Base-by-base conservation (phyloP, 2,797 vertebrate species). In the Picus viridis region DNA sequence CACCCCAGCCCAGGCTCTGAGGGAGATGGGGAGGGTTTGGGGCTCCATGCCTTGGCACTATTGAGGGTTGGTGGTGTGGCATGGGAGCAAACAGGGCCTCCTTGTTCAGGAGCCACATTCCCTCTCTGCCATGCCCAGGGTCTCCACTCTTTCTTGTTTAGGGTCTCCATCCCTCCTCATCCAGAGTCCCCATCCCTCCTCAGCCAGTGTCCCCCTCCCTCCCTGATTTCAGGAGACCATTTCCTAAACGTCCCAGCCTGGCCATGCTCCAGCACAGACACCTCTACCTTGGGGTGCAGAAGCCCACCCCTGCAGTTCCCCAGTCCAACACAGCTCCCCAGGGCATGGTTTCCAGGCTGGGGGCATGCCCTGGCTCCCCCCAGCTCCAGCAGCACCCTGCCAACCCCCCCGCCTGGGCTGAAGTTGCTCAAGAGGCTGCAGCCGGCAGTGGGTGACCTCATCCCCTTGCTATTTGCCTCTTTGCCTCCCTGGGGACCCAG, bases 341-440 rank as follows among this genome's bases (percentile, higher is more conserved):
- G 20, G 3, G 7, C 23, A 5, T 7, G 4, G 7, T 19, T 8
- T 39, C 29, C 3, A 15, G 12, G 36, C 7, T 6, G 12, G 59
- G 7, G 32, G 2, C 47, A 56, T 30, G 2, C 0, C 47, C 18
- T 17, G 49, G 4, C 1, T 7, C 23, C 9, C 32, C 36, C 7
- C 3, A 0, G 47, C 41, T 34, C 51, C 27, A 2, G 29, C 53
- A 17, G 5, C 0, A 2, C 63, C 36, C 54, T 30, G 16, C 26
- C 58, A 64, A 6, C 30, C 88, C 39, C 1, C 7, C 29, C 0
- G 24, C 23, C 81, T 1, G 30, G 12, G 43, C 45, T 53, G 70
- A 69, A 26, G 59, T 91, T 92, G 90, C 94, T 92, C 93, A 91
- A 93, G 91, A 90, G 68, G 69, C 82, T 22, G 56, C 91, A 89